These are phyloP conservation scores for Lepidurus apus DNA, from an alignment of 1,140 invertebrate genomes.

Conservation along the genomic window DNA sequence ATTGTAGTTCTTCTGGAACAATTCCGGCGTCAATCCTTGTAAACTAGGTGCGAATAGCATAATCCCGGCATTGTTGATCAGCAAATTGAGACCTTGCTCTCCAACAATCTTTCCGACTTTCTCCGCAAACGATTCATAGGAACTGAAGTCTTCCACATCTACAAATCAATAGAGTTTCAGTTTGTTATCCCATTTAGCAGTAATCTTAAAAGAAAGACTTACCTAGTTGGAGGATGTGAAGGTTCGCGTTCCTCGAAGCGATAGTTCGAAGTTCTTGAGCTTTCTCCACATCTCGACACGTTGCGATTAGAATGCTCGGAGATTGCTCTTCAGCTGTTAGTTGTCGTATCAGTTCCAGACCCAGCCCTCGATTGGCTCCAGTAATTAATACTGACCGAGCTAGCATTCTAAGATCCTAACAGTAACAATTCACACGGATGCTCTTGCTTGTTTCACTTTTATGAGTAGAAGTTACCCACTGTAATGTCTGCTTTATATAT, in stretches of 20 bases:
- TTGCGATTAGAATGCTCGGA: conserved; percentile 26
- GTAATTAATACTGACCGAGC: conserved; percentile 29
- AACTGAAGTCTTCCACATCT: conserved; percentile 58
- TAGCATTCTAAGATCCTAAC: neutral
- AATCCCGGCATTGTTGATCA: conserved; percentile 82
- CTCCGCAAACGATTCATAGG: conserved; percentile 53
- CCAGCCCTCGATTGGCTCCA: conserved; percentile 28
- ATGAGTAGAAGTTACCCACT: no score
- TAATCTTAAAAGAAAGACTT: neutral
- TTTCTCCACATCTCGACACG: conserved; percentile 25
- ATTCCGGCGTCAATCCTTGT: conserved; percentile 59
- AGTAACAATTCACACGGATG: no score
- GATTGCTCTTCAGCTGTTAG: neutral
- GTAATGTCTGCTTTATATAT: no score
- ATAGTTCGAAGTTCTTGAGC: conserved; percentile 29
- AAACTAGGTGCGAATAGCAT: conserved; percentile 67
- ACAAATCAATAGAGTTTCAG: conserved; percentile 41
- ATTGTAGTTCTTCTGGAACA: conserved; percentile 62
- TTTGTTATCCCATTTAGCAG: neutral
- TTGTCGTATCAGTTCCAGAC: conserved; percentile 26
- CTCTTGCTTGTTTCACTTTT: no score
- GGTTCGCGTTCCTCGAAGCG: conserved; percentile 7
- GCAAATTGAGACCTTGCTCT: conserved; percentile 65
- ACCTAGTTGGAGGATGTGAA: conserved; percentile 32
- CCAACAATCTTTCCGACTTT: conserved; percentile 53